Conservation (phyloP, 2,888 invertebrate species). For the Neoitamus cyanurus region DNA sequence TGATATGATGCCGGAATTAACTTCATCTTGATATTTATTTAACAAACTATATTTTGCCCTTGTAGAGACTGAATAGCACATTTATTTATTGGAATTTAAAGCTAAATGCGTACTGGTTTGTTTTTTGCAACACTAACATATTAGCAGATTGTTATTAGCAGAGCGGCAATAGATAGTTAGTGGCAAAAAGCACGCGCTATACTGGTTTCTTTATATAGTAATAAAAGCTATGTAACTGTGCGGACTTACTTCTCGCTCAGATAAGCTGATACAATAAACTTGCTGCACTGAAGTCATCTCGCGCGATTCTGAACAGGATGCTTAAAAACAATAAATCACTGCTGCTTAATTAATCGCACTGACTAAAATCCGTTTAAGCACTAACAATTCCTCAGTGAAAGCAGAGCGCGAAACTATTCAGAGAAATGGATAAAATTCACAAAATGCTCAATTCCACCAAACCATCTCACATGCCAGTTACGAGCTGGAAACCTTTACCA, state of each 20-base stretch:
- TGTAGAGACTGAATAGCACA: too few species aligned
- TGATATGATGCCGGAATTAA: background rate
- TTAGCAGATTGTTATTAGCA: background rate
- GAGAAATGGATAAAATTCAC: background rate
- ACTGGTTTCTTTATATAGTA: background rate
- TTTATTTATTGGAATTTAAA: too few species aligned
- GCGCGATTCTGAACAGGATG: background rate
- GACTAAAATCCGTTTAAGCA: background rate
- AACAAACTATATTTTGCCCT: background rate
- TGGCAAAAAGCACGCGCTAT: background rate
- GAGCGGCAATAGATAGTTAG: too few species aligned
- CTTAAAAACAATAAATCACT: background rate
- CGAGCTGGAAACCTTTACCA: background rate
- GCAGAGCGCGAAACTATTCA: background rate
- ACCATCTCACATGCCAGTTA: background rate
- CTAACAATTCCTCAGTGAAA: background rate
- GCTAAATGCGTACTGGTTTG: background rate
- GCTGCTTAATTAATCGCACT: background rate
- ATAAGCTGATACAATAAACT: conserved; percentile 27
- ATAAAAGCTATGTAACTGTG: conserved; percentile 4
- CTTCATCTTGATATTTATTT: background rate
- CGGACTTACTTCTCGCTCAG: conserved; percentile 14
- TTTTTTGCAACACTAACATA: background rate
- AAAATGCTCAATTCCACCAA: background rate
- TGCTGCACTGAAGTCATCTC: conserved; percentile 7